These are phyloP conservation scores for Dicerorhinus sumatrensis DNA, from an alignment of 2,113 vertebrate species.

Conservation along the genomic window DNA sequence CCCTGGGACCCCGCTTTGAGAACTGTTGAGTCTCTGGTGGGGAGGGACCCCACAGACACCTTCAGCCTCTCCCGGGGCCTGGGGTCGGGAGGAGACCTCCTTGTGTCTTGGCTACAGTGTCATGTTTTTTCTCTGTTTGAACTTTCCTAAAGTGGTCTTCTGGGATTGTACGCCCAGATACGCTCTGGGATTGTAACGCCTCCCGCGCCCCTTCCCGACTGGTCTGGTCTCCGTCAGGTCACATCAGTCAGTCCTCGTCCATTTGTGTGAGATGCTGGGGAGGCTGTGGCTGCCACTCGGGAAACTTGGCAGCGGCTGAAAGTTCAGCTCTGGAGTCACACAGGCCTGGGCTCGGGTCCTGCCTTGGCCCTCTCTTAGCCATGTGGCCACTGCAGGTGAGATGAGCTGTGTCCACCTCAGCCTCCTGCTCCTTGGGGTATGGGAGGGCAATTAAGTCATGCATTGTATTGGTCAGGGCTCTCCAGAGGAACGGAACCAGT, in stretches of 20 bases:
- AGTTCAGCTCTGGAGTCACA: not conserved
- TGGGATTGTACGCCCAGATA: not conserved
- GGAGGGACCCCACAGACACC: not conserved
- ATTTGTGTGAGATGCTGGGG: fast-evolving
- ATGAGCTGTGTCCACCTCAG: not conserved
- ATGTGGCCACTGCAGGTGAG: fast-evolving
- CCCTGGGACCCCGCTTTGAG: not conserved
- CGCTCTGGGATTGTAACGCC: not conserved
- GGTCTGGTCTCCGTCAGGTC: not conserved
- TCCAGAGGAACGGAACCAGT: not conserved
- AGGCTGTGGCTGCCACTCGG: not conserved
- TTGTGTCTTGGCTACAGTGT: no score
- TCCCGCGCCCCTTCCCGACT: no score
- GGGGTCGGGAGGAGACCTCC: not conserved
- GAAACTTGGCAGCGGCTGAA: not conserved
- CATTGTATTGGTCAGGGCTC: not conserved
- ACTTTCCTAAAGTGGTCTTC: not conserved
- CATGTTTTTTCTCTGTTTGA: no score
- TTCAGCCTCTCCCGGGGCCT: fast-evolving
- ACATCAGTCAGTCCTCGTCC: not conserved
- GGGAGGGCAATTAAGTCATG: not conserved
- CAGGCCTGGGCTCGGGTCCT: not conserved
- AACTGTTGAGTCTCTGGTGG: not conserved
- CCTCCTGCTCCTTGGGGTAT: not conserved
- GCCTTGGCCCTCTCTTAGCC: not conserved